Conservation (phyloP, 2,113 vertebrate species). For the Micromys minutus region DNA sequence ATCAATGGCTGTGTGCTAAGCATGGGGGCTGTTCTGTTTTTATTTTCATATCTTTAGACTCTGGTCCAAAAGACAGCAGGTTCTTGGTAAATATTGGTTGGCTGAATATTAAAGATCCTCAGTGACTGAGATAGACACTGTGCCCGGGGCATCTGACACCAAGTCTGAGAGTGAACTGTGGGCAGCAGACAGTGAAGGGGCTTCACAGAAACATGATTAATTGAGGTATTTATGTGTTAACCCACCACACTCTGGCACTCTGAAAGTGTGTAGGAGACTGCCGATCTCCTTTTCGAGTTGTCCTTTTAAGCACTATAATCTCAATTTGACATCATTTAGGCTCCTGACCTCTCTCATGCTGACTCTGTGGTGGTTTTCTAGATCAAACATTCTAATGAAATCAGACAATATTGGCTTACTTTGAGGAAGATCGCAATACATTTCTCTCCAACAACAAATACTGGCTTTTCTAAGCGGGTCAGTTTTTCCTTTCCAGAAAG, state of each 20-base stretch:
- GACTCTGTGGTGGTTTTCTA: slow-evolving; percentile 5
- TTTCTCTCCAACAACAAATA: slow-evolving; percentile 26
- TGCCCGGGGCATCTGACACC: background rate
- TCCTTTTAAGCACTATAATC: background rate
- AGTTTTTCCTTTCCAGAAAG: slow-evolving; percentile 13
- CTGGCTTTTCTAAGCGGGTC: background rate
- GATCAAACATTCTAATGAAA: slow-evolving; percentile 1
- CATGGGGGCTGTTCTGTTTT: background rate
- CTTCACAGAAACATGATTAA: background rate
- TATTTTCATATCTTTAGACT: background rate
- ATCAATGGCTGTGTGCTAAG: background rate
- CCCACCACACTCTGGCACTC: background rate
- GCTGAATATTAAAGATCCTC: background rate
- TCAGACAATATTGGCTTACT: background rate
- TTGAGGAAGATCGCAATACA: background rate
- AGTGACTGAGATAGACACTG: background rate
- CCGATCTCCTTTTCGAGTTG: background rate
- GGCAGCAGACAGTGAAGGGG: too few relatives aligned
- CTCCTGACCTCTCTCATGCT: background rate
- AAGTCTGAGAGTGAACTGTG: background rate
- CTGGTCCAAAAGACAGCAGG: background rate
- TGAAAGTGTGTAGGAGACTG: background rate
- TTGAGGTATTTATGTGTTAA: background rate
- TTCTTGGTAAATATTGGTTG: background rate
- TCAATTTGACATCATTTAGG: background rate